These are phyloP conservation scores for Xyrichtys novacula DNA, from an alignment of 2,797 vertebrate species.

Conservation along the genomic window DNA sequence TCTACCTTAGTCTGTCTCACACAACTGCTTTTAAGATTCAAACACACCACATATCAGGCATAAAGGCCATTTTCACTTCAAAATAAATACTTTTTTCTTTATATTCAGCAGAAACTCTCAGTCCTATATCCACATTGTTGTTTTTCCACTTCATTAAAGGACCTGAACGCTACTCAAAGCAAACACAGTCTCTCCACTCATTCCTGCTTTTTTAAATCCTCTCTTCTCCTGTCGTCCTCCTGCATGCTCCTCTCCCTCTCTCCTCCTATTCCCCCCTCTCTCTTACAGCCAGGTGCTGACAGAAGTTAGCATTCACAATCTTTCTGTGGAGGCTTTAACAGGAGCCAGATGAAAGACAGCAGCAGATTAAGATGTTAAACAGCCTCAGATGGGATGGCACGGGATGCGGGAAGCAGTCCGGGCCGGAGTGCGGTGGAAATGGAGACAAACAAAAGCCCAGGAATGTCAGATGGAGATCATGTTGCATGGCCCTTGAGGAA, in stretches of 20 bases:
- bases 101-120: no score
- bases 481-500: slow-evolving; percentile 79
- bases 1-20: background rate
- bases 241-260: slow-evolving; percentile 50
- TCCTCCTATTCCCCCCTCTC: slow-evolving; percentile 60
- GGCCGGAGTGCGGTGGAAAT: slow-evolving; percentile 62
- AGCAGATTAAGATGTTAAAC: slow-evolving; percentile 86
- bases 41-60: no score
- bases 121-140: no score
- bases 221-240: slow-evolving; percentile 31
- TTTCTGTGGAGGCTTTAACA: slow-evolving; percentile 84
- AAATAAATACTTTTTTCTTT: no score
- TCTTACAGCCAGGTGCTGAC: slow-evolving; percentile 84
- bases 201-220: slow-evolving; percentile 36
- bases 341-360: slow-evolving; percentile 87
- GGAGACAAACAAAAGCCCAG: slow-evolving; percentile 81
- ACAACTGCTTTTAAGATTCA: no score
- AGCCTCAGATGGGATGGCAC: slow-evolving; percentile 82
- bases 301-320: slow-evolving; percentile 84
- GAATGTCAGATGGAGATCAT: slow-evolving; percentile 81
- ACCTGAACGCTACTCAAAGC: slow-evolving; percentile 10
- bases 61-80: no score
- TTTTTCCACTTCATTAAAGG: background rate
- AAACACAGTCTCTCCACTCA: slow-evolving; percentile 20
- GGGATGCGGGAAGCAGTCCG: slow-evolving; percentile 77